phyloP scores from a whole-genome alignment of 2,888 invertebrate species.

The Drosophila tanythrix region DNA sequence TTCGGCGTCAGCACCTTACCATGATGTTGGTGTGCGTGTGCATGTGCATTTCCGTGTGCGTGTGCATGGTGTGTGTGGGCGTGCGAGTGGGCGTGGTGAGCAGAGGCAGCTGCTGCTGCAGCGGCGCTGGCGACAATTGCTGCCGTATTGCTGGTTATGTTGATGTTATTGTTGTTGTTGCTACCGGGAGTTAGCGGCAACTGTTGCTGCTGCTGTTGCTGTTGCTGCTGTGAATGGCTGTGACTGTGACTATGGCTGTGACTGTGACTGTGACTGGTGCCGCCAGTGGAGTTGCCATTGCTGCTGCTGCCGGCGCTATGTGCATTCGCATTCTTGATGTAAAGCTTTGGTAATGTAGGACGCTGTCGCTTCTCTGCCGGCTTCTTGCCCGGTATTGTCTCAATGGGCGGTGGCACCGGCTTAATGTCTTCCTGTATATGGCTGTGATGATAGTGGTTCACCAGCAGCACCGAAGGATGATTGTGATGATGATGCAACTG shows the following conservation, averaged over 20 bases:
- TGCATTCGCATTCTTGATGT: slow-evolving; percentile 90
- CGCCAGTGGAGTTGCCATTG: slow-evolving; percentile 74
- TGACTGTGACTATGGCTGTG: slow-evolving; percentile 55
- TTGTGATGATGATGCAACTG: slow-evolving; percentile 68
- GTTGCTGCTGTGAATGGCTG: slow-evolving; percentile 48
- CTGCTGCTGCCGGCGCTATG: slow-evolving; percentile 81
- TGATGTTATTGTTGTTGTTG: slow-evolving; percentile 34
- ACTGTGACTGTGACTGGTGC: slow-evolving; percentile 68
- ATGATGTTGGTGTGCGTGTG: slow-evolving; percentile 69
- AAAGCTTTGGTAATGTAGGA: slow-evolving; percentile 90
- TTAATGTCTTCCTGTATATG: slow-evolving; percentile 88
- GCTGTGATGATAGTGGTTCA: slow-evolving; percentile 86
- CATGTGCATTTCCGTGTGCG: slow-evolving; percentile 43
- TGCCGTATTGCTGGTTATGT: slow-evolving; percentile 55
- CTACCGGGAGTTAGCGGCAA: slow-evolving; percentile 48
- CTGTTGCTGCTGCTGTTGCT: slow-evolving; percentile 50
- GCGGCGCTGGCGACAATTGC: slow-evolving; percentile 64
- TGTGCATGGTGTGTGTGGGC: slow-evolving; percentile 60
- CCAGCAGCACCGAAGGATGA: slow-evolving; percentile 58
- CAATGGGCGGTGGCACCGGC: slow-evolving; percentile 96
- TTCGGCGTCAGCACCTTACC: slow-evolving; percentile 82
- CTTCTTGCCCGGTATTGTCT: slow-evolving; percentile 95
- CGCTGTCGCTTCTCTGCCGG: slow-evolving; percentile 91
- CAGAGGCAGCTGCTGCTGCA: slow-evolving; percentile 58
- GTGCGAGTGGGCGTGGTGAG: slow-evolving; percentile 62